phyloP scores from a whole-genome alignment of 2,888 invertebrate species.

The Rhagonycha lutea region DNA sequence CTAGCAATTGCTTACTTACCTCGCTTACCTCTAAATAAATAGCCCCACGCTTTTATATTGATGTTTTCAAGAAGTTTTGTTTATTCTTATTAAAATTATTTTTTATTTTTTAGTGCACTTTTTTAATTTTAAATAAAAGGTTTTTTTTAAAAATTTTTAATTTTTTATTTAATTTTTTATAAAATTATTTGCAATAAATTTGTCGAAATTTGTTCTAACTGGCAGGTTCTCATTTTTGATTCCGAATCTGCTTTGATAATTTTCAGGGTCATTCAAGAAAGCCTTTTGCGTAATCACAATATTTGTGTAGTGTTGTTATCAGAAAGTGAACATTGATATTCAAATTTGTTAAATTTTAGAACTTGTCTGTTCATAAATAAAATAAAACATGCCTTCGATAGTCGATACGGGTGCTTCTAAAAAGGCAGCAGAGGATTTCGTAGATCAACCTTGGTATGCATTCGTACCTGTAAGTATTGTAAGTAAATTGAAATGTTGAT shows the following conservation, averaged over 20 bases:
- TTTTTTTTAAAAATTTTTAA: too few relatives aligned
- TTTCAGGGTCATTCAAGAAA: neutral
- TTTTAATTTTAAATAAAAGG: too few relatives aligned
- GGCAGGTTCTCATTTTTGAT: too few relatives aligned
- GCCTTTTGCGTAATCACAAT: neutral
- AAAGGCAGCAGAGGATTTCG: neutral
- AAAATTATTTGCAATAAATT: neutral
- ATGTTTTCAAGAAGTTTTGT: too few relatives aligned
- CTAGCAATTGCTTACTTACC: too few relatives aligned
- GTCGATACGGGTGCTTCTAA: neutral
- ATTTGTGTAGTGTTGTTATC: neutral
- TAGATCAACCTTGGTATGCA: neutral
- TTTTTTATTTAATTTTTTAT: too few relatives aligned
- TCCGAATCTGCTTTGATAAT: neutral
- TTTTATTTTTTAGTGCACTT: too few relatives aligned
- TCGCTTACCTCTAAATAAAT: too few relatives aligned
- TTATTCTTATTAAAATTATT: too few relatives aligned
- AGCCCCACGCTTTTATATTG: too few relatives aligned
- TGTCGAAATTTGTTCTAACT: too few relatives aligned
- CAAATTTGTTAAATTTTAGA: neutral
- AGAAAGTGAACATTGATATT: too few relatives aligned
- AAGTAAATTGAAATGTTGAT: neutral
- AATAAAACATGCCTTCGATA: neutral
- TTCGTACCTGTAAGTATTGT: neutral
- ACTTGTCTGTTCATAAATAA: neutral